Base-by-base conservation (phyloP, 1,140 invertebrate genomes). In the Drosophila mojavensis region DNA sequence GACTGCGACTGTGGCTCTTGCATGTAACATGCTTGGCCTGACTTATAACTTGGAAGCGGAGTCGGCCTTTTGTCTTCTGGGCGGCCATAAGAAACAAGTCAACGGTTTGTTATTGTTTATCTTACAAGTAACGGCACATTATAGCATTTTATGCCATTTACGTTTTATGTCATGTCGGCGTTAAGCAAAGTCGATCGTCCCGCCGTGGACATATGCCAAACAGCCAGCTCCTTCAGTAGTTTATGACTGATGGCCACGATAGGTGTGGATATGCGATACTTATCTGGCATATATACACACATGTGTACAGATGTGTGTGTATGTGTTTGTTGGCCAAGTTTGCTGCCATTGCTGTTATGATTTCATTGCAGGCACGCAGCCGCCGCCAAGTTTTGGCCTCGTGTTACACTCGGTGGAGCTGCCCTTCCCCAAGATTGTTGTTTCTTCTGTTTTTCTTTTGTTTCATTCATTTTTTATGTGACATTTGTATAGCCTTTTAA, bases 101-200 rank as follows among this genome's bases (percentile, higher is more conserved):
- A 39, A 59, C 61, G 61, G 69, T 66, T 79, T 83, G 76, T 83
- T 88, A 77, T 86, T 86, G 83, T 83, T 86, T 88, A 88, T 86
- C 82, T 69, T 63, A 72, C 67, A 88, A 83, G 79, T 79, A 77
- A 79, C 76, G 72, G 68, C 61, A 82, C 79, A 86, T 86, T 86
- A 88, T 86, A 76, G 82, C 83, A 83, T 88, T 86, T 86, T 88
- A 86, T 86, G 78, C 78, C 83, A 79, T 79, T 83, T 88, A 86
- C 82, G 83, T 82, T 86, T 86, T 83, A 79, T 75, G 72, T 79
- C 75, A 73, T 85, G 60, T 72, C 72, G 79, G 50, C 53, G 59
- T 71, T 68, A 71, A 75, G 75, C 54, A 86, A 67, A 74, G 75
- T 61, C 63, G 66, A 79, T 71, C 61, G 54, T 17, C 15, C 50